A percentile compares a stretch with the other conserved stretches of the same genome.
These are phyloP conservation scores for Ethmia dodecea DNA, from an alignment of 2,888 invertebrate genomes.

Conservation along the genomic window DNA sequence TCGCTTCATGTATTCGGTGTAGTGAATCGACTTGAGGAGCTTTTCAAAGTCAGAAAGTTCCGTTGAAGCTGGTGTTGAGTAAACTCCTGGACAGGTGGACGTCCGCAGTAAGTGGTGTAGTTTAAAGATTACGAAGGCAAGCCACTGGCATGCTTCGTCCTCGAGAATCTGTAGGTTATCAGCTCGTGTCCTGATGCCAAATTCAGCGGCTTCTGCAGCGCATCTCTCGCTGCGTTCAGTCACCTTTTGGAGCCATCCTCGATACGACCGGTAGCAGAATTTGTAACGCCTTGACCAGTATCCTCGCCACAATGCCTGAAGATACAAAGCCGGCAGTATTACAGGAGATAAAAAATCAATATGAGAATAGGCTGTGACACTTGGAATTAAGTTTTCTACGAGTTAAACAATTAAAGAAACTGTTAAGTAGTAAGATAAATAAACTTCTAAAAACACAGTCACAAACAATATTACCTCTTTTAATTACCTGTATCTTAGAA, in stretches of 20 bases:
- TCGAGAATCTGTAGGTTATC: constrained; percentile 60
- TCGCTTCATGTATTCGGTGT: constrained; percentile 62
- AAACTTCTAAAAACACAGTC: too few relatives aligned
- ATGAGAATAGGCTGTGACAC: too few relatives aligned
- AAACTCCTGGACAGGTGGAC: constrained; percentile 52
- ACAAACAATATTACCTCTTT: too few relatives aligned
- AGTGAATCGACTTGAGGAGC: constrained; percentile 59
- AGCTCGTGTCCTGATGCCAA: constrained; percentile 54
- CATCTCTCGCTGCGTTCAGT: constrained; percentile 53
- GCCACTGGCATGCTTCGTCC: constrained; percentile 64
- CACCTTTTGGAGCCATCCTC: constrained; percentile 56
- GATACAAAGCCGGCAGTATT: too few relatives aligned
- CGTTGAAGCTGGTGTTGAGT: constrained; percentile 45
- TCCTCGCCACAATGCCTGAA: constrained; percentile 60
- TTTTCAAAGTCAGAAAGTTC: constrained; percentile 62
- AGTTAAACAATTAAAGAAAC: too few relatives aligned
- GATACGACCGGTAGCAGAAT: constrained; percentile 59
- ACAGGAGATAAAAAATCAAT: too few relatives aligned
- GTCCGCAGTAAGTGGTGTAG: constrained; percentile 64
- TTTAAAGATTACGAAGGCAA: constrained; percentile 66
- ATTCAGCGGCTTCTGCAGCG: constrained; percentile 61
- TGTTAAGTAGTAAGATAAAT: too few relatives aligned
- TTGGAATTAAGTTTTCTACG: too few relatives aligned
- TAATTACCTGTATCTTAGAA: constrained; percentile 50
- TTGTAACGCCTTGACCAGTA: constrained; percentile 55